Base-by-base conservation (phyloP, 1,140 invertebrate species). In the Bombus superbus region DNA sequence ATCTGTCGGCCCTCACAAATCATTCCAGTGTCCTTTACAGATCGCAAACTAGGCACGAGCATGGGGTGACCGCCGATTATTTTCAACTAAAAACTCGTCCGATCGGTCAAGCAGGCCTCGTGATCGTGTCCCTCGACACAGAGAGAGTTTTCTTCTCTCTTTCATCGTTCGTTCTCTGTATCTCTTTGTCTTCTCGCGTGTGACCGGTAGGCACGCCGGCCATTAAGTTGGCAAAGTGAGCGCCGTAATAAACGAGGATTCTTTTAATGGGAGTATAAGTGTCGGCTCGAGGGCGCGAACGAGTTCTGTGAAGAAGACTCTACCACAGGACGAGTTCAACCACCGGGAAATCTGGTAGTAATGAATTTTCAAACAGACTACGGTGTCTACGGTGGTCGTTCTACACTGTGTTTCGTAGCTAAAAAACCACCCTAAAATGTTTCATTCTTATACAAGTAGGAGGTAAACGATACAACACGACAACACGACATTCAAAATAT, bases 1-100 rank as follows among this genome's bases (percentile, higher is more conserved):
- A 91, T 91, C 90, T 91, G 90, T 84, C 89, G 64, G 72, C 28
- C 72, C 75, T 82, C 89, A 88, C 89, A 91, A 91, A 91, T 91
- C 90, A 90, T 91, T 88, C 87, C 86, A 73, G 73, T 72, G 89
- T 42, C 69, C 68, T 79, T 83, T 81, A 80, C 74, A 75, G 80
- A 90, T 75, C 77, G 68, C 85, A 83, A 83, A 81, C 72, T 75
- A 86, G 86, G 84, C 83, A 91, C 86, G 78, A 88, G 89, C 57
- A 88, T 79, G 84, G 89, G 86, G 83, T 78, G 72, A 82, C 83
- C 80, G 38, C 71, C 87, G 81, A 91, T 91, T 83, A 90, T 91
- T 86, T 79, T 77, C 53, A 78, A 57, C 69, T 59, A 59, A 64
- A 59, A 91, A 90, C 89, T 88, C 85, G 89, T 90, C 83, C 68